phyloP scores from a whole-genome alignment of 2,797 vertebrate species.

The Trichosurus vulpecula region DNA sequence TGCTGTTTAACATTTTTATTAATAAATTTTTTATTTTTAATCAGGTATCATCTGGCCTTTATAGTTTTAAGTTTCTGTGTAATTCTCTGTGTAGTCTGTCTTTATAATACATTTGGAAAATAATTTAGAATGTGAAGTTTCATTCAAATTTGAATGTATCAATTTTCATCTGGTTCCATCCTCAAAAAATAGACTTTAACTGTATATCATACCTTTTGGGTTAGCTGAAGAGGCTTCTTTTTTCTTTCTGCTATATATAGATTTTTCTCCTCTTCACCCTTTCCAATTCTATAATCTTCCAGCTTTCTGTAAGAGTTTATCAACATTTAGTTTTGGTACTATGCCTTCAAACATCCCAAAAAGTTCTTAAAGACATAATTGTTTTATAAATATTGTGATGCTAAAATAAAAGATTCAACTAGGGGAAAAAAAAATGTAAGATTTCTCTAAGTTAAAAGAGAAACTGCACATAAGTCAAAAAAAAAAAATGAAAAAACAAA shows the following conservation, averaged over 20 bases:
- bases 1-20: neutral
- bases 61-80: neutral
- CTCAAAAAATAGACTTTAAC: constrained; percentile 19
- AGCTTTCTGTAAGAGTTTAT: constrained; percentile 86
- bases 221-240: constrained; percentile 86
- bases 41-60: neutral
- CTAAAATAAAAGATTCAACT: neutral
- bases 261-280: constrained; percentile 92
- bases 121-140: neutral
- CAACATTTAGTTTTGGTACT: constrained; percentile 22
- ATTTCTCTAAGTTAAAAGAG: constrained; percentile 10
- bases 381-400: neutral
- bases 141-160: constrained; percentile 4
- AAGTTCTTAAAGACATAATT: neutral
- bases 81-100: neutral
- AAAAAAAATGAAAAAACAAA: neutral
- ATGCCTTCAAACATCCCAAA: neutral
- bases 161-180: constrained; percentile 18
- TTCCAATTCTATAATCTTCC: constrained; percentile 89
- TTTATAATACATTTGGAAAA: neutral
- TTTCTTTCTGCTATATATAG: constrained; percentile 89
- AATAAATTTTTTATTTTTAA: neutral
- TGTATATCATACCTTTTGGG: constrained; percentile 82
- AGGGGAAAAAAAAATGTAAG: constrained; percentile 26
- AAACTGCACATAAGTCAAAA: neutral